phyloP scores from a whole-genome alignment of 2,113 vertebrate genomes.

The Orientallactaga bullata region DNA sequence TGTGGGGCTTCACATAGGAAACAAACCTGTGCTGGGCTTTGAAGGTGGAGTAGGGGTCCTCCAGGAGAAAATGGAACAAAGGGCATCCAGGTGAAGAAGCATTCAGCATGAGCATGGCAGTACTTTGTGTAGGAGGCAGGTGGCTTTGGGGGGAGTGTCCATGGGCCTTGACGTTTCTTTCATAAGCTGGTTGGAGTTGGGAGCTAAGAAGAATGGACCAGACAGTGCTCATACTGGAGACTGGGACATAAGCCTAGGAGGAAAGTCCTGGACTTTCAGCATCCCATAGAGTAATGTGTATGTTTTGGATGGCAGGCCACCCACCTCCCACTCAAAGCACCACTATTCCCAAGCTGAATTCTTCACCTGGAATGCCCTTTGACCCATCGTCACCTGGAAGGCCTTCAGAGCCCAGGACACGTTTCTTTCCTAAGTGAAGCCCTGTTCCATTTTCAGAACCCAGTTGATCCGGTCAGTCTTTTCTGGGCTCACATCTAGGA shows the following conservation, averaged over 20 bases:
- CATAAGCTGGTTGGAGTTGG: background rate
- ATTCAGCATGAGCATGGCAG: background rate
- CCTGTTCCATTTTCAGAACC: background rate
- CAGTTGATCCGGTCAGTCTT: background rate
- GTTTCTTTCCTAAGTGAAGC: conserved; percentile 10
- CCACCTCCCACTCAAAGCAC: background rate
- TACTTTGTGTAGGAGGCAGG: background rate
- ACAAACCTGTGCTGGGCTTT: too few species aligned
- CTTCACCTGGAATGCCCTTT: background rate
- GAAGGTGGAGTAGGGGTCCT: too few species aligned
- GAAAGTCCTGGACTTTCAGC: too few species aligned
- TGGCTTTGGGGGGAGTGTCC: background rate
- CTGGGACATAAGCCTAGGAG: too few species aligned
- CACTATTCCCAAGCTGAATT: background rate
- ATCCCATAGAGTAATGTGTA: background rate
- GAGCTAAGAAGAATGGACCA: too few species aligned
- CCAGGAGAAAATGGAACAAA: too few species aligned
- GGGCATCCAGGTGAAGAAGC: background rate
- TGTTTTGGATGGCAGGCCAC: too few species aligned
- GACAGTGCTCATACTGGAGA: too few species aligned
- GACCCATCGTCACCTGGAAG: background rate
- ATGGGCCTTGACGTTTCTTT: background rate
- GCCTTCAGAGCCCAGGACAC: conserved; percentile 5
- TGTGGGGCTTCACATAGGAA: too few species aligned
- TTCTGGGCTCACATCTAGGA: background rate